Evolutionary conservation across 2,888 invertebrate species (phyloP).

Genomic region (Euzophera pinguis): DNA sequence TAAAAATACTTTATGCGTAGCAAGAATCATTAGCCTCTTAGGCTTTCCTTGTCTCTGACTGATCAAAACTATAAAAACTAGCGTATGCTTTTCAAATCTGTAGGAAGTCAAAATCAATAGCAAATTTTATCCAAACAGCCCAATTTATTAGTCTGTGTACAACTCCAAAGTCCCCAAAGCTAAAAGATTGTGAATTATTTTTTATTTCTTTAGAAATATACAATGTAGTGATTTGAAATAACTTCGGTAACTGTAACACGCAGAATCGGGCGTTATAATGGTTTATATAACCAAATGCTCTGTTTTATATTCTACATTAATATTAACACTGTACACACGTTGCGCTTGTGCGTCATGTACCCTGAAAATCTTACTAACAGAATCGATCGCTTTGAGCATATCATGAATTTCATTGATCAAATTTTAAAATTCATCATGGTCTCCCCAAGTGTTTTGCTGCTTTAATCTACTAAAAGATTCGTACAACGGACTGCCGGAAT

Average conservation of each 20-base stretch:
- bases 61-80: too few species aligned
- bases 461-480: too few species aligned
- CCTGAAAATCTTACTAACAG: constrained; percentile 55
- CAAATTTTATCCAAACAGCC: too few species aligned
- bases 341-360: constrained; percentile 57
- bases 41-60: too few species aligned
- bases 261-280: constrained; percentile 24
- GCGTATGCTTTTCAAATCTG: too few species aligned
- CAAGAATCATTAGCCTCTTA: too few species aligned
- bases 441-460: constrained; percentile 26
- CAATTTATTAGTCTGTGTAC: too few species aligned
- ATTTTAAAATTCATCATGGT: constrained; percentile 46
- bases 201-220: not conserved
- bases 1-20: too few species aligned
- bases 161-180: too few species aligned
- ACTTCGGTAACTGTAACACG: constrained; percentile 1
- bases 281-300: constrained; percentile 36
- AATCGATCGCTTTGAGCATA: constrained; percentile 38
- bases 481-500: too few species aligned
- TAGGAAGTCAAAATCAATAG: too few species aligned
- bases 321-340: constrained; percentile 57
- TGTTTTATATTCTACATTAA: constrained; percentile 73
- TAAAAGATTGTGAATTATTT: not conserved
- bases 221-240: constrained; percentile 20
- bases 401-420: constrained; percentile 47